Evolutionary conservation across 2,888 invertebrate genomes (phyloP), one percentile per base, ranked within the genome.

Genomic region (Hanleya hanleyi): DNA sequence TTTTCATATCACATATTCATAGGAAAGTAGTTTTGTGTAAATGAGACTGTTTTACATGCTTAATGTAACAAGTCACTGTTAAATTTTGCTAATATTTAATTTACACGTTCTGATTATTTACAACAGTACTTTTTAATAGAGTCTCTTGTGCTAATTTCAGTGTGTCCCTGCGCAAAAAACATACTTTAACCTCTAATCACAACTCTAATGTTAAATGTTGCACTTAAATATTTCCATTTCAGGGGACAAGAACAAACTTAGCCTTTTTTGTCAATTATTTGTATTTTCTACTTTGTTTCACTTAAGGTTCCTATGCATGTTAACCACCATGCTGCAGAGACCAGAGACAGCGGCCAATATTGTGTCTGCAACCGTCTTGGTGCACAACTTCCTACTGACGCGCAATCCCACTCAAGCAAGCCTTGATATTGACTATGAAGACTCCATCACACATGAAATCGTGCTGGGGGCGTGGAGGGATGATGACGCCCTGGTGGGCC

Each of bases 381-480:
- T 71, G 37, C 71, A 71, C 38, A 70, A 47, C 66, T 35, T 70
- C 18, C 18, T 70, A 12, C 70, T 38, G 15, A 32, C 35, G 3
- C 35, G 66, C 5, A n/a, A 49, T 22, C 71, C 71, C 29, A 35
- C 7, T 22, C 67, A 67, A 9, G 67, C 35, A 6, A 50, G n/a
- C 6, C 26, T 12, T n/a, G 67, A 67, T 35, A 12, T 67, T 32
- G 41, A 50, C 50, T 6, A 29, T 7, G 65, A 70, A 47, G 49
- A 65, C 22, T 18, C 50, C 7, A n/a, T 26, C 15, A 49, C 50
- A 12, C 69, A 64, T 35, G 41, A 73, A n/a, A 22, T 65, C 15
- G 49, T 73, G 32, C 62, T 47, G 5, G 73, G 73, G 4, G 62
- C 65, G 7, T 73, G 73, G 73, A 64, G 73, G 38, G 50, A 64